Conservation (phyloP, 2,888 invertebrate species). For the Nipponacmea schrenckii region DNA sequence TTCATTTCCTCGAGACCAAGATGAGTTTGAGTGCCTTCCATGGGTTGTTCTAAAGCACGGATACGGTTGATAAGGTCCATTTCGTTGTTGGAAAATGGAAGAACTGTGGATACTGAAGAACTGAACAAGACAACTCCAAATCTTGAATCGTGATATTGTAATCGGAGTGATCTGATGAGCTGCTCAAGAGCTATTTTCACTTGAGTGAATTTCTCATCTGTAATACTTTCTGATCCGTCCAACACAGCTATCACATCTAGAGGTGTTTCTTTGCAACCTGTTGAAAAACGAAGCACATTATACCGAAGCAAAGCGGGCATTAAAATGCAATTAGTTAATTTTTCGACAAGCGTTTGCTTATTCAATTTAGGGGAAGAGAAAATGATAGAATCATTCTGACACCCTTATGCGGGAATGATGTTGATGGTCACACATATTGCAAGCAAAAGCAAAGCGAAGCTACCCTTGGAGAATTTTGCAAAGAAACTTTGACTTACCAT, state of each 20-base stretch:
- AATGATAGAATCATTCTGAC: too few relatives aligned
- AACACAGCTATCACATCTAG: background rate
- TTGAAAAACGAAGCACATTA: too few relatives aligned
- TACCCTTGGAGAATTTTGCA: too few relatives aligned
- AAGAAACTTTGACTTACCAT: too few relatives aligned
- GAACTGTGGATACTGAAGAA: background rate
- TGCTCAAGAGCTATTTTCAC: background rate
- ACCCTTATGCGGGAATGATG: too few relatives aligned
- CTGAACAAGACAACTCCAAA: background rate
- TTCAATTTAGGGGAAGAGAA: too few relatives aligned
- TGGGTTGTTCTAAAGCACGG: background rate
- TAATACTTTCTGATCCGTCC: background rate
- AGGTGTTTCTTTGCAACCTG: too few relatives aligned
- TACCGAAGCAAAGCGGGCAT: too few relatives aligned
- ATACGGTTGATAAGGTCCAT: background rate
- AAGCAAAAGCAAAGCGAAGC: too few relatives aligned
- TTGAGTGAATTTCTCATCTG: background rate
- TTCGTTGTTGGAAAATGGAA: background rate
- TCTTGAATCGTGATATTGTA: background rate
- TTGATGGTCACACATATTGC: too few relatives aligned
- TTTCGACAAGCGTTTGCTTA: too few relatives aligned
- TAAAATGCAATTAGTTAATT: too few relatives aligned
- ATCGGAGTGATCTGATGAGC: background rate
- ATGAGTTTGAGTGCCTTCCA: constrained; percentile 1
- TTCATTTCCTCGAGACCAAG: background rate